Percentiles rank a stretch among this genome's conserved stretches.
These are phyloP conservation scores for Anastrepha ludens DNA, from an alignment of 1,140 invertebrate genomes.

Conservation along the genomic window DNA sequence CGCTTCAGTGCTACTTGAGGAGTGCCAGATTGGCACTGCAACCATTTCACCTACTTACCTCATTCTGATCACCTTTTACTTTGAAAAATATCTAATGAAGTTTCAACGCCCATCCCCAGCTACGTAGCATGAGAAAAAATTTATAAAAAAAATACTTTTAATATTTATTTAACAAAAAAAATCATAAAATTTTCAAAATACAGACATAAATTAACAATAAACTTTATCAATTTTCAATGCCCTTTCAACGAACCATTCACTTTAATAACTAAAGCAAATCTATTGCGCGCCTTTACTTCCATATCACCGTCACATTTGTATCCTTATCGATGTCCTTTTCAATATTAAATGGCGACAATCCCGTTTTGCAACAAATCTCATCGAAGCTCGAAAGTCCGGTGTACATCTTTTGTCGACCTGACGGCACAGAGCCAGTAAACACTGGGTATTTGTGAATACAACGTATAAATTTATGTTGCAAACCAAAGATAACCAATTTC, in stretches of 20 bases:
- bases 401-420: slow-evolving; percentile 81
- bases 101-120: too few relatives aligned
- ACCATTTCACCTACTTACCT: too few relatives aligned
- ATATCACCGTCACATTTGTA: slow-evolving; percentile 87
- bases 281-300: slow-evolving; percentile 79
- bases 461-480: slow-evolving; percentile 89
- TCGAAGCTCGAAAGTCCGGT: slow-evolving; percentile 88
- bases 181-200: too few relatives aligned
- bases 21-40: too few relatives aligned
- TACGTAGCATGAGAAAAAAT: too few relatives aligned
- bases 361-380: slow-evolving; percentile 92
- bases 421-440: slow-evolving; percentile 74
- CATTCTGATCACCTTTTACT: too few relatives aligned
- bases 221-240: background rate
- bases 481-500: slow-evolving; percentile 93
- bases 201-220: too few relatives aligned
- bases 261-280: background rate
- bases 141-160: too few relatives aligned
- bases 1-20: too few relatives aligned
- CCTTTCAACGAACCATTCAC: too few relatives aligned
- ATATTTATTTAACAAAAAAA: too few relatives aligned
- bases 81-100: too few relatives aligned
- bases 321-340: slow-evolving; percentile 91
- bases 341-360: slow-evolving; percentile 85
- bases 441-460: slow-evolving; percentile 86